These are phyloP conservation scores for Glareola pratincola DNA, from an alignment of 2,113 vertebrate species.

Conservation along the genomic window DNA sequence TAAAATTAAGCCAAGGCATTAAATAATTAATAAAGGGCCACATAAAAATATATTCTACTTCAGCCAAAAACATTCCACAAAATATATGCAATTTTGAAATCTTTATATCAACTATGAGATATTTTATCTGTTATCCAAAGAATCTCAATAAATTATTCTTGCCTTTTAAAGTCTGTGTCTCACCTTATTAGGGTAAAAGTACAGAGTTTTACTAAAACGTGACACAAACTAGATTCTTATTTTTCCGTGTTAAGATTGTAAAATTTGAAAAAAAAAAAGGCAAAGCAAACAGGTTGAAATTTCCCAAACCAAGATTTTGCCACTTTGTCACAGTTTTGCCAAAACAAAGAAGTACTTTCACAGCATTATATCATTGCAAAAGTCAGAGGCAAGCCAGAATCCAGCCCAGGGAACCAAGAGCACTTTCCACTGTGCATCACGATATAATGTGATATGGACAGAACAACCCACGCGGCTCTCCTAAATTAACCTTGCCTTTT, in stretches of 20 bases:
- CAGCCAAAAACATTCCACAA: background rate
- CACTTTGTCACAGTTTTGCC: background rate
- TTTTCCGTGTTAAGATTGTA: background rate
- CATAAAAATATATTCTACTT: background rate
- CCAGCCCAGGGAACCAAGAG: background rate
- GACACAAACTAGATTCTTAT: background rate
- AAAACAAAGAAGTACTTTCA: fast-evolving
- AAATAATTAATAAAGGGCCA: background rate
- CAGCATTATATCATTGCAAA: background rate
- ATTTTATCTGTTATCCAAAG: background rate
- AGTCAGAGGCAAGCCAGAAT: background rate
- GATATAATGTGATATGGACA: fast-evolving
- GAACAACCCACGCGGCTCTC: background rate
- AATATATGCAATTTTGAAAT: background rate
- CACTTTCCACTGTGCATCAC: fast-evolving
- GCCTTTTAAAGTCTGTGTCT: background rate
- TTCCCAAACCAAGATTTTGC: background rate
- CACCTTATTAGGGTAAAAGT: background rate
- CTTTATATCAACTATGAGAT: background rate
- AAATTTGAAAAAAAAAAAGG: background rate
- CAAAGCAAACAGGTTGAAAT: background rate
- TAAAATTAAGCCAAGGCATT: background rate
- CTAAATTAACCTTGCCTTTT: background rate
- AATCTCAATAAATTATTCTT: background rate
- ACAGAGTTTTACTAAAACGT: background rate